Percentiles rank a stretch among this genome's conserved stretches.
Conservation (phyloP, 2,888 invertebrate species). For the Dryococelus australis region DNA sequence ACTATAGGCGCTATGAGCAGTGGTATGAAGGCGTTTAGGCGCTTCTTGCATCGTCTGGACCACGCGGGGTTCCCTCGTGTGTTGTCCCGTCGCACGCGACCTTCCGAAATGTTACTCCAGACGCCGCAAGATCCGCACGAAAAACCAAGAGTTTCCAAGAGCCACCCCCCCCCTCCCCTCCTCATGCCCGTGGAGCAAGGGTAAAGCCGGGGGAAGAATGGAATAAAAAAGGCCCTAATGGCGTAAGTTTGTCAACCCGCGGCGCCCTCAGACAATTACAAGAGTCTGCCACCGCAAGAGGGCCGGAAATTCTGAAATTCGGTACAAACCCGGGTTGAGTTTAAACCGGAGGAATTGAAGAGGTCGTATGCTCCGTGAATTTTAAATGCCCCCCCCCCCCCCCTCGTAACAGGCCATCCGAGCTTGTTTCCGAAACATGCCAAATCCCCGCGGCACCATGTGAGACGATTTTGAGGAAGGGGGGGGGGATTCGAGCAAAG, state of each 20-base stretch:
- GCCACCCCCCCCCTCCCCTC: no score
- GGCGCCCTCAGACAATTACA: slow-evolving; percentile 5
- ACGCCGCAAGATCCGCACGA: not conserved
- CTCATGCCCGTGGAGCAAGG: no score
- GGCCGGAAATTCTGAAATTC: slow-evolving; percentile 3
- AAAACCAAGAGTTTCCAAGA: slow-evolving; percentile 6
- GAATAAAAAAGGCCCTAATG: not conserved
- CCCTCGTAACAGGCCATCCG: not conserved
- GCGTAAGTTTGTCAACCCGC: slow-evolving; percentile 11
- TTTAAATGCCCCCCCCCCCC: not conserved
- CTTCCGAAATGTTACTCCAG: slow-evolving; percentile 7
- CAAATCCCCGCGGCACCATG: slow-evolving; percentile 16
- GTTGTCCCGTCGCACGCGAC: not conserved
- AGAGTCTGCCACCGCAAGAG: not conserved
- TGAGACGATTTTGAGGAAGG: not conserved
- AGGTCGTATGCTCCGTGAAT: slow-evolving; percentile 16
- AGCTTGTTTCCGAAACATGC: not conserved
- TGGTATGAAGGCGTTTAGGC: not conserved
- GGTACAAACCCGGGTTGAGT: not conserved
- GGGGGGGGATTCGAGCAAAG: not conserved
- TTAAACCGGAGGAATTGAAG: slow-evolving; percentile 10
- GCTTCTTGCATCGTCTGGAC: not conserved
- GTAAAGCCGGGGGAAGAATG: not conserved
- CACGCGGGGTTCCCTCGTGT: not conserved
- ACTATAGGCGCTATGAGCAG: no score